Evolutionary conservation across 1,140 invertebrate genomes (phyloP).

Genomic region (Cyrtorhinus lividipennis): DNA sequence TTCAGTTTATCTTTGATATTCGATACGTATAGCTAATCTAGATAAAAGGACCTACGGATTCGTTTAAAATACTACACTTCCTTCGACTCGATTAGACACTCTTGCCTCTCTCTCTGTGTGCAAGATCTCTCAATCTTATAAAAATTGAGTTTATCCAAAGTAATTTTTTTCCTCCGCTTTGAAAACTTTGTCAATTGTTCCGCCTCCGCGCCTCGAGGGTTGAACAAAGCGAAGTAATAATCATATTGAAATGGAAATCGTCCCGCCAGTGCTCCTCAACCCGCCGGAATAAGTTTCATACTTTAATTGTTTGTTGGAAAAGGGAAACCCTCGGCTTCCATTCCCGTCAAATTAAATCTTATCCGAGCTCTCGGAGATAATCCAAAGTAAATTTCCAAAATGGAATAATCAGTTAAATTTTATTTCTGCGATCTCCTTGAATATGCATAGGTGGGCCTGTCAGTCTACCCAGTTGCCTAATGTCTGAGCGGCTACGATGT

Average conservation of each 20-base stretch:
- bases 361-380: background rate
- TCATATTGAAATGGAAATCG: constrained; percentile 13
- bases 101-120: background rate
- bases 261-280: background rate
- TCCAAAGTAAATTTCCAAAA: background rate
- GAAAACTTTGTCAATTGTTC: constrained; percentile 12
- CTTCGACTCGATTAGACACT: too few species aligned
- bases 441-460: too few species aligned
- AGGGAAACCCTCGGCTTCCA: background rate
- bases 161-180: background rate
- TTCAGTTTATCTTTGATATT: too few species aligned
- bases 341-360: constrained; percentile 5
- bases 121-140: background rate
- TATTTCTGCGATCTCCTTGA: background rate
- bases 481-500: too few species aligned
- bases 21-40: too few species aligned
- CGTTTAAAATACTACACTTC: too few species aligned
- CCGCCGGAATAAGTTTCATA: constrained; percentile 13
- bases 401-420: background rate
- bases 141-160: background rate
- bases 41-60: too few species aligned
- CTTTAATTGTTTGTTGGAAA: constrained; percentile 9
- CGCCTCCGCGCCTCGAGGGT: background rate
- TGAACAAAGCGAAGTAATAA: constrained; percentile 11
- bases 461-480: too few species aligned